Conservation (phyloP, 2,888 invertebrate genomes). For the Polymixis flavicincta region DNA sequence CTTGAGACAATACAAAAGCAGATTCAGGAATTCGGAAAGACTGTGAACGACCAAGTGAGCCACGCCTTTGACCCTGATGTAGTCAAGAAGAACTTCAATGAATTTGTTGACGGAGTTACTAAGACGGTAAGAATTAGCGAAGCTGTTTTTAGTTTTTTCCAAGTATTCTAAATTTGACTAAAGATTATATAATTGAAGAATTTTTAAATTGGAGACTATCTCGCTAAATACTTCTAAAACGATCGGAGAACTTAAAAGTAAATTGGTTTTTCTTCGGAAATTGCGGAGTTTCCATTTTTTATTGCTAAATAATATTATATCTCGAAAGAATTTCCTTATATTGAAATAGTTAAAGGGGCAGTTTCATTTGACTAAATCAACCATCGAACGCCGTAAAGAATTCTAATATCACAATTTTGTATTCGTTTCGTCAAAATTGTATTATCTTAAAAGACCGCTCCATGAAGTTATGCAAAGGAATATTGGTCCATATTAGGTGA, state of each 20-base stretch:
- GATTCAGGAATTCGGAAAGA: slow-evolving; percentile 58
- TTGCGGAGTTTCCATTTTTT: neutral
- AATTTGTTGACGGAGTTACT: slow-evolving; percentile 66
- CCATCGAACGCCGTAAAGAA: neutral
- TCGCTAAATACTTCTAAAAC: neutral
- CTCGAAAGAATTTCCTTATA: neutral
- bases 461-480: neutral
- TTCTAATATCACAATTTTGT: neutral
- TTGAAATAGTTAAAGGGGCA: slow-evolving; percentile 1
- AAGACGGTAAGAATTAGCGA: slow-evolving; percentile 67
- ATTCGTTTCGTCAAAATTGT: too few relatives aligned
- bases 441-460: neutral
- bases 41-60: slow-evolving; percentile 42
- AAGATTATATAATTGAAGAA: neutral
- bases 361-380: neutral
- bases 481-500: neutral
- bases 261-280: neutral
- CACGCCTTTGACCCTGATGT: slow-evolving; percentile 71
- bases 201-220: neutral
- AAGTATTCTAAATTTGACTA: neutral
- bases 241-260: neutral
- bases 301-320: neutral
- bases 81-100: slow-evolving; percentile 70
- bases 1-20: slow-evolving; percentile 66
- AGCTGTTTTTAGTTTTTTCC: neutral